Percentiles rank a stretch among this genome's conserved stretches.
Conservation (phyloP, 2,888 invertebrate genomes). For the Beris morrisii region DNA sequence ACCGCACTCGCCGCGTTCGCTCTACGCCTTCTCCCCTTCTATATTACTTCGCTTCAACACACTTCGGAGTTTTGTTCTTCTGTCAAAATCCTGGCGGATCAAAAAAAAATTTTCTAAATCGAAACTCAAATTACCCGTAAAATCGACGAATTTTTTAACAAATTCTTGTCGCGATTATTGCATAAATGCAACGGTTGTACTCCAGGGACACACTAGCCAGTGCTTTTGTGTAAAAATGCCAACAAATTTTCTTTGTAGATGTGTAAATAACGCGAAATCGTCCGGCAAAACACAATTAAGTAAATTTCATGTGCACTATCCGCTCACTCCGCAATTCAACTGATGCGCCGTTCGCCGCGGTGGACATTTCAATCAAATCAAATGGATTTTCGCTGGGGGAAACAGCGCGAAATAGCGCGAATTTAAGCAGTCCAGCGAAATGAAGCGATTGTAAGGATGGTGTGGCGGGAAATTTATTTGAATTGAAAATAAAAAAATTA, state of each 20-base stretch:
- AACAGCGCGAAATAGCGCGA: constrained; percentile 16
- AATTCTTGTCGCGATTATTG: neutral
- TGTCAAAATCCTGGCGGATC: too few relatives aligned
- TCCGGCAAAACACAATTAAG: neutral
- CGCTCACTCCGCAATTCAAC: constrained; percentile 25
- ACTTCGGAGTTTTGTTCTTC: too few relatives aligned
- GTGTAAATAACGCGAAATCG: constrained; percentile 25
- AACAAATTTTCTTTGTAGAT: neutral
- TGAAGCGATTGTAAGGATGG: neutral
- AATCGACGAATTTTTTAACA: neutral
- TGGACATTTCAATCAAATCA: too few relatives aligned
- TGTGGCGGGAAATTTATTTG: constrained; percentile 1
- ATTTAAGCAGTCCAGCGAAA: neutral
- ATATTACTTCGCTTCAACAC: too few relatives aligned
- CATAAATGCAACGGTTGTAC: neutral
- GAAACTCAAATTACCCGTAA: constrained; percentile 20
- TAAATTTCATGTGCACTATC: constrained; percentile 10
- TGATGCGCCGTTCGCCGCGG: constrained; percentile 18
- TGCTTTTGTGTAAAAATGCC: constrained; percentile 1
- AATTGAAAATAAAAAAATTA: neutral
- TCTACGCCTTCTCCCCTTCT: too few relatives aligned
- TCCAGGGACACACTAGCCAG: neutral
- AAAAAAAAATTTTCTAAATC: neutral
- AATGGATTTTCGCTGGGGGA: neutral
- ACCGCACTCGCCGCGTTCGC: too few relatives aligned